phyloP scores from a whole-genome alignment of 2,888 invertebrate genomes.

The Shargacucullia verbasci region DNA sequence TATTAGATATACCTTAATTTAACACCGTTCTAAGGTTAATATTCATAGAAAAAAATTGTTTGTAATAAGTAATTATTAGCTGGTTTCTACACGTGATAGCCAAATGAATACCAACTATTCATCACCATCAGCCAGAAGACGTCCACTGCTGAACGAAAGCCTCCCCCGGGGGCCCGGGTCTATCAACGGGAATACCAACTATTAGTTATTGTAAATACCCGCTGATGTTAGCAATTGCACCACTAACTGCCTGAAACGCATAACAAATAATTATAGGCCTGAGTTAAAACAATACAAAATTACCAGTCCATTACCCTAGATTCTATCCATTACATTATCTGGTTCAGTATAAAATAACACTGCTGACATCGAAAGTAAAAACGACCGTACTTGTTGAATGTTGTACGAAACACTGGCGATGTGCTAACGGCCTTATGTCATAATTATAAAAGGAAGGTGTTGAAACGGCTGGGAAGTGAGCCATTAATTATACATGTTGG shows the following conservation, averaged over 20 bases:
- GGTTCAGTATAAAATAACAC: constrained; percentile 5
- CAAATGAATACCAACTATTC: not conserved
- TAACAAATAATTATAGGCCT: not conserved
- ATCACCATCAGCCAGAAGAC: too few relatives aligned
- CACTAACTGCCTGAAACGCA: constrained; percentile 18
- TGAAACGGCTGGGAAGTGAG: constrained; percentile 41
- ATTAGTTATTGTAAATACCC: constrained; percentile 23
- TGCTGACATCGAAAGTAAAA: constrained; percentile 10
- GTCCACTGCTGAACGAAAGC: too few relatives aligned
- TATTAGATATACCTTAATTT: too few relatives aligned
- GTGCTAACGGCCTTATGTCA: constrained; percentile 32
- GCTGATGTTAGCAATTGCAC: constrained; percentile 16
- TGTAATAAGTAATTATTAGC: not conserved
- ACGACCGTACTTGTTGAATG: not conserved
- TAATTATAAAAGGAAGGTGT: constrained; percentile 32
- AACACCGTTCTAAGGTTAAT: too few relatives aligned
- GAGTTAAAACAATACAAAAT: not conserved
- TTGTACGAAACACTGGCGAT: constrained; percentile 10
- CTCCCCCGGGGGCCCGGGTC: not conserved
- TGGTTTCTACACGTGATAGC: not conserved
- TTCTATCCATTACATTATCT: constrained; percentile 2
- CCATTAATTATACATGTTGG: constrained; percentile 29
- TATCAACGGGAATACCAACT: constrained; percentile 12
- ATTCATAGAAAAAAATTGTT: not conserved
- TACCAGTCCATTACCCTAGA: constrained; percentile 1